Base-by-base conservation (phyloP, 2,113 vertebrate species). In the Bungarus multicinctus region DNA sequence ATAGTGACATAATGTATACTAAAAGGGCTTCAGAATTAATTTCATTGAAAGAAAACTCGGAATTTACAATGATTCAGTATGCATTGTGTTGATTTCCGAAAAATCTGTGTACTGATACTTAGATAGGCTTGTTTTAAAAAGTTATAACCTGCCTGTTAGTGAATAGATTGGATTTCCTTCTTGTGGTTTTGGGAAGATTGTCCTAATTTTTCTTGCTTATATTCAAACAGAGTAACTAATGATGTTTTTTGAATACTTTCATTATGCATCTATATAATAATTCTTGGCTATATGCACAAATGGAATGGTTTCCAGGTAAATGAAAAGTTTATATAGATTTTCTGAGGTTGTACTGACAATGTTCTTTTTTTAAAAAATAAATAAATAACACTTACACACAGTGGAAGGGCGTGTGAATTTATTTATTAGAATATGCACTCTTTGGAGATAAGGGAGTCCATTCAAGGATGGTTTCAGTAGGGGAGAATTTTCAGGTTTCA, bases 341-440 rank as follows among this genome's bases (percentile, higher is more conserved):
- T 25, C 47, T 54, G 34, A 23, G 3, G 25, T 69, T 47, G 25
- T 69, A 47, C 18, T n/a, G 10, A 90, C 7, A 74, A 90, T 96
- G 91, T 91, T 74, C 47, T 86, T 45, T 92, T 96, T 97, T n/a
- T n/a, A n/a, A n/a, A 95, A 96, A 96, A 64, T 8, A 52, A 89
- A 97, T 97, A 97, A 97, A 97, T 18, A 53, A n/a, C 85, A 93
- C 14, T 94, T 95, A 20, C 57, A 93, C 92, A 47, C 25, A 54
- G 52, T 22, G 2, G 43, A 45, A 93, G 0, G 89, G 1, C 86
- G 22, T 0, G 3, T 3, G 12, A 12, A 18, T 89, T 69, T 89
- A 89, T 54, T 95, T 92, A 30, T 93, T 88, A 87, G 22, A 18
- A 18, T 90, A 45, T 30, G 14, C 7, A 4, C 89, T 0, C 3